Conservation (phyloP, 2,797 vertebrate genomes). For the Hippocampus kuda region DNA sequence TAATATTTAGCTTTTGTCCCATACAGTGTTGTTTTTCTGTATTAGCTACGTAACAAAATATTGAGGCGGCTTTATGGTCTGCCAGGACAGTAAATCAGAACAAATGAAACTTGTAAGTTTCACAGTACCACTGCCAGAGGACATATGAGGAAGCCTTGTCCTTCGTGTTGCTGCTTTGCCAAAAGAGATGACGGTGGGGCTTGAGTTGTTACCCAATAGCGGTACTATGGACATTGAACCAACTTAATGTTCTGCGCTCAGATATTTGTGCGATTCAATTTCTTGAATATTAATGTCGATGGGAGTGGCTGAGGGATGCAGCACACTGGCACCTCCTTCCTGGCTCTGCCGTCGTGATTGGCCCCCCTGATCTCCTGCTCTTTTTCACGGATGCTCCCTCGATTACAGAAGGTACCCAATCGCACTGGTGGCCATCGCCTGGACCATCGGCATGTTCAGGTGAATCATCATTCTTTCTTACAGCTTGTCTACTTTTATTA, state of each 20-base stretch:
- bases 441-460: slow-evolving; percentile 86
- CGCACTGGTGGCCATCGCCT: slow-evolving; percentile 67
- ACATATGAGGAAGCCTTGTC: background rate
- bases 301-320: slow-evolving; percentile 76
- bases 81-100: background rate
- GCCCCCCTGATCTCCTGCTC: slow-evolving; percentile 82
- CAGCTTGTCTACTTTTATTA: background rate
- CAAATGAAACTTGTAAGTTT: background rate
- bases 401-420: slow-evolving; percentile 66
- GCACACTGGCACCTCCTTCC: slow-evolving; percentile 94
- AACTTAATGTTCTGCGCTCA: background rate
- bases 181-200: background rate
- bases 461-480: slow-evolving; percentile 33
- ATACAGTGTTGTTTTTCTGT: background rate
- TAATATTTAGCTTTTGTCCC: background rate
- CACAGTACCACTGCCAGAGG: background rate
- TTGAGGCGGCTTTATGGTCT: background rate
- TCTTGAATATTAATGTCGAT: slow-evolving; percentile 86
- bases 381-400: slow-evolving; percentile 75
- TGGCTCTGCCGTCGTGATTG: slow-evolving; percentile 77
- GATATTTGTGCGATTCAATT: slow-evolving; percentile 78
- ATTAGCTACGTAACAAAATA: background rate
- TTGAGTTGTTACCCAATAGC: background rate
- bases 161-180: background rate
- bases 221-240: background rate